Conservation (phyloP, 2,888 invertebrate species). For the Alloplasta piceator region DNA sequence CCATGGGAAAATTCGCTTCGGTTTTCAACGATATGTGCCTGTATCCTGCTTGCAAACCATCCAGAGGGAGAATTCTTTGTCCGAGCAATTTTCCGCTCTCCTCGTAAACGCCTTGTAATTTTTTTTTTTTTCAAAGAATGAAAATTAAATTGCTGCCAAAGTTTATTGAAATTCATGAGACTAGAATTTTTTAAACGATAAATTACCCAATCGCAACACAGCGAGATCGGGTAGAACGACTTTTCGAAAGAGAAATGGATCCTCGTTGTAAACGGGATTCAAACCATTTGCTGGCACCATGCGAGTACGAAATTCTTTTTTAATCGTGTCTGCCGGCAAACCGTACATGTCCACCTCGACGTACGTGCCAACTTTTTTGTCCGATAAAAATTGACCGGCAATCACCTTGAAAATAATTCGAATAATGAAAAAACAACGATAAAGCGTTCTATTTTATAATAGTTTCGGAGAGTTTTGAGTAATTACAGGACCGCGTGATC, state of each 20-base stretch:
- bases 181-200: conserved; percentile 18
- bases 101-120: conserved; percentile 86
- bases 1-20: conserved; percentile 89
- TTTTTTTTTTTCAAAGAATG: conserved; percentile 18
- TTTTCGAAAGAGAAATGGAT: conserved; percentile 89
- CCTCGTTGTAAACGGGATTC: conserved; percentile 90
- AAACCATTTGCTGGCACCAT: conserved; percentile 88
- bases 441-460: too few species aligned
- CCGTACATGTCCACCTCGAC: conserved; percentile 91
- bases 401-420: conserved; percentile 84
- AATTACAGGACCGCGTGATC: too few species aligned
- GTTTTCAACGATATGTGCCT: conserved; percentile 88
- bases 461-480: too few species aligned
- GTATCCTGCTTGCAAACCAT: conserved; percentile 89
- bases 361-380: conserved; percentile 89
- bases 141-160: conserved; percentile 1
- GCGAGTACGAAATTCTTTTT: conserved; percentile 88
- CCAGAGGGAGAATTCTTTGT: conserved; percentile 88
- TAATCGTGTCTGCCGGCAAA: conserved; percentile 89
- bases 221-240: conserved; percentile 89
- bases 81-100: conserved; percentile 89
- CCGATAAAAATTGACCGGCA: conserved; percentile 89
- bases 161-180: neutral
- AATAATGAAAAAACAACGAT: neutral
- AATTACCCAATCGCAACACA: conserved; percentile 86